Conservation (phyloP, 2,113 vertebrate species). For the Erythrocercus mccallii region DNA sequence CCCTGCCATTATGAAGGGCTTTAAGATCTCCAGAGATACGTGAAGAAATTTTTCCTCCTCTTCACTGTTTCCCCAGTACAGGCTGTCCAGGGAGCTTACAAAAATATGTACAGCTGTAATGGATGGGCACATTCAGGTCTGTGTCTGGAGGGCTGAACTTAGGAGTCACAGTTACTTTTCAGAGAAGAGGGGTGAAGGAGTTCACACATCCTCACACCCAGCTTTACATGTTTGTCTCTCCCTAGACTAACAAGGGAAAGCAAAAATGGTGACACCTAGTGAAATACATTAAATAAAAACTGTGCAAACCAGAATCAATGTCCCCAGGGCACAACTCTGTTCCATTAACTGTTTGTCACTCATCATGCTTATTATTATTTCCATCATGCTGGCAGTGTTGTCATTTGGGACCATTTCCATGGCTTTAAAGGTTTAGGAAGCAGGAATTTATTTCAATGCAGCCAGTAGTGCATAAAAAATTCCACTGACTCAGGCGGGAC, state of each 20-base stretch:
- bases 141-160: neutral
- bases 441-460: neutral
- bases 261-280: neutral
- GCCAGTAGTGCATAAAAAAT: neutral
- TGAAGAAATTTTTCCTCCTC: neutral
- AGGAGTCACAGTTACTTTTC: neutral
- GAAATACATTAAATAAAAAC: neutral
- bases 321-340: neutral
- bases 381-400: neutral
- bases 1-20: neutral
- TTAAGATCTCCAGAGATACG: neutral
- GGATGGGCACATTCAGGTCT: neutral
- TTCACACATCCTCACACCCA: neutral
- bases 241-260: neutral
- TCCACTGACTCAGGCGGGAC: neutral
- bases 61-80: fast-evolving
- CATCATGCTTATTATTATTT: neutral
- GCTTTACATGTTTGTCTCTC: neutral
- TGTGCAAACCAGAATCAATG: neutral
- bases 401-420: neutral
- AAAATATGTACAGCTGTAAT: neutral
- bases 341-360: conserved; percentile 7
- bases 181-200: neutral
- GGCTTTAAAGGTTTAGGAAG: neutral
- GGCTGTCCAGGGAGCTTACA: neutral